Base-by-base conservation (phyloP, 2,113 vertebrate species). In the Syngnathus typhle region DNA sequence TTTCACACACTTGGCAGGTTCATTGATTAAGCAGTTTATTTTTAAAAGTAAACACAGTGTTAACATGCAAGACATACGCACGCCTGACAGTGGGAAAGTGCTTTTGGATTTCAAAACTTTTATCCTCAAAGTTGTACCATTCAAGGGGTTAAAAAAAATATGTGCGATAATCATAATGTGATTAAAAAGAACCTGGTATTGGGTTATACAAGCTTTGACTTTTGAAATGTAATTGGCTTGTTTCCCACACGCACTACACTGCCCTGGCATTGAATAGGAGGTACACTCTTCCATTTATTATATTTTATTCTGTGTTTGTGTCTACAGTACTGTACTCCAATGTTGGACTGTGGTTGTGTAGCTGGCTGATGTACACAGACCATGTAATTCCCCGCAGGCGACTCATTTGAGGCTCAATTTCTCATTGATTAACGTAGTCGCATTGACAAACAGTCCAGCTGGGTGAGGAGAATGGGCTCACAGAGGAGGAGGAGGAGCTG, bases 371-470 rank as follows among this genome's bases (percentile, higher is more conserved):
- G 75, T 81, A 74, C 66, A 76, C 76, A 75, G 74, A 67, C 77
- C 68, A 27, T 44, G 21, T 84, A 74, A 84, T 85, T 78, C 84
- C 83, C 82, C 73, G 64, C 19, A 51, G 82, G 81, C 43, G 58
- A 76, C 64, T 80, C 77, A 71, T 75, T 74, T 77, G 74, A 65
- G 77, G 62, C 82, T 80, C 72, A 62, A 64, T 81, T 81, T 79
- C 72, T 80, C 66, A 84, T 71, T 84, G 69, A 85, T 89, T 90
- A 86, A 87, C 41, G 21, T 44, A 76, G 75, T 67, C 77, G 73
- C 78, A 70, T 71, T 83, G 78, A 80, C 85, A 89, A 89, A 78
- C 73, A 72, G 75, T 85, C 79, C 81, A 85, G 82, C 84, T 87
- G 87, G 83, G 77, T 19, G 15, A 79, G 77, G 73, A 65, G 78